Percentiles rank a stretch among this genome's conserved stretches.
These are phyloP conservation scores for Mayetiola destructor DNA, from an alignment of 2,888 invertebrate species.

Conservation along the genomic window DNA sequence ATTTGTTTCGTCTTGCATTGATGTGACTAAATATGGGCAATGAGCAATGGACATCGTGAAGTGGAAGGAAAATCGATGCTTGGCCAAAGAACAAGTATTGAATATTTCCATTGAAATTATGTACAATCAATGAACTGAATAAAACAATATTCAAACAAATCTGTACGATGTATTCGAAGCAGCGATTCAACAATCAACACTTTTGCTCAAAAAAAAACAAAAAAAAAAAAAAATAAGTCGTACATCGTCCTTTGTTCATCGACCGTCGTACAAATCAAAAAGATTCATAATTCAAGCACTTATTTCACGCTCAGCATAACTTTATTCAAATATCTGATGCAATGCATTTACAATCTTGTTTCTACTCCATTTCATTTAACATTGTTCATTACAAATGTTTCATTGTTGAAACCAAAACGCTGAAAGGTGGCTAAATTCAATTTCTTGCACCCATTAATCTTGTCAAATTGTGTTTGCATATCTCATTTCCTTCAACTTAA, in stretches of 20 bases:
- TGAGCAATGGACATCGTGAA: no score
- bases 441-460: constrained; percentile 5
- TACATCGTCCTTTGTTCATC: neutral
- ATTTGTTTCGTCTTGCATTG: no score
- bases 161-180: neutral
- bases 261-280: neutral
- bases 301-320: no score
- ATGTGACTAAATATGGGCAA: no score
- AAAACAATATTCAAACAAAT: neutral
- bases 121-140: no score
- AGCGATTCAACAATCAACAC: neutral
- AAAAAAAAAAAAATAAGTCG: neutral
- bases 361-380: constrained; percentile 21
- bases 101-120: no score
- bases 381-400: neutral
- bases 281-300: no score
- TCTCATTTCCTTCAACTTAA: no score
- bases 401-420: neutral
- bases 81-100: no score
- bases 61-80: no score
- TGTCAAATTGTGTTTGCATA: neutral
- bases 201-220: neutral
- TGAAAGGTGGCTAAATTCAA: neutral
- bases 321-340: no score
- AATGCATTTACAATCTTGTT: constrained; percentile 19